Evolutionary conservation across 2,113 vertebrate species (phyloP).

Genomic region (Mesocricetus auratus): DNA sequence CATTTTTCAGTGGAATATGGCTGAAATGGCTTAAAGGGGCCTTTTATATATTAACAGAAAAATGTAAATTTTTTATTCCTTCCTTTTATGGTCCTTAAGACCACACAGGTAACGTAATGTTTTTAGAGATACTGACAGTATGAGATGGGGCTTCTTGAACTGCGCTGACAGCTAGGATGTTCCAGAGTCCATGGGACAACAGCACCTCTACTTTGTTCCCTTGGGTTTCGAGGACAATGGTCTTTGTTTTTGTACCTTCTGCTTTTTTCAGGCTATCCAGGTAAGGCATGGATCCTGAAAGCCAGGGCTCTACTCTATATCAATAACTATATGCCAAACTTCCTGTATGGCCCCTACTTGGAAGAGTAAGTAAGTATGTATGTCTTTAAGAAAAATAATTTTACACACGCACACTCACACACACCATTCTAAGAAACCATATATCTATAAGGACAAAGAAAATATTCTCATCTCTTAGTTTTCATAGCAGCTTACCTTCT

Average conservation of each 20-base stretch:
- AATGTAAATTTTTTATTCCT: not conserved
- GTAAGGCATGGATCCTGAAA: not conserved
- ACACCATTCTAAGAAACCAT: not conserved
- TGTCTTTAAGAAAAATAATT: not conserved
- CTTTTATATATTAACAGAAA: not conserved
- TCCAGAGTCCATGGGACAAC: not conserved
- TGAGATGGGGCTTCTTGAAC: not conserved
- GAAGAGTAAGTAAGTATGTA: not conserved
- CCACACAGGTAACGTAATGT: not conserved
- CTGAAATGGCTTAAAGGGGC: not conserved
- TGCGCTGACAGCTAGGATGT: too few species aligned
- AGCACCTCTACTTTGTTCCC: not conserved
- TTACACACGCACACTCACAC: not conserved
- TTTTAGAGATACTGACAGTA: not conserved
- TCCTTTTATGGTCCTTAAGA: not conserved
- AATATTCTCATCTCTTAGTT: not conserved
- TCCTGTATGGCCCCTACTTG: not conserved
- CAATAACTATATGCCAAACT: not conserved
- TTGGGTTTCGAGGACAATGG: not conserved
- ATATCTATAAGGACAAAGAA: not conserved
- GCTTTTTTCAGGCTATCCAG: not conserved
- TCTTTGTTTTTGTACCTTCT: not conserved
- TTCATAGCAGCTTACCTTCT: not conserved
- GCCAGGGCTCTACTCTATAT: not conserved
- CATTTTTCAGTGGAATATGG: not conserved